A percentile compares a stretch with the other conserved stretches of the same genome.
phyloP scores from a whole-genome alignment of 2,113 vertebrate species.

The Sphyrna mokarran region DNA sequence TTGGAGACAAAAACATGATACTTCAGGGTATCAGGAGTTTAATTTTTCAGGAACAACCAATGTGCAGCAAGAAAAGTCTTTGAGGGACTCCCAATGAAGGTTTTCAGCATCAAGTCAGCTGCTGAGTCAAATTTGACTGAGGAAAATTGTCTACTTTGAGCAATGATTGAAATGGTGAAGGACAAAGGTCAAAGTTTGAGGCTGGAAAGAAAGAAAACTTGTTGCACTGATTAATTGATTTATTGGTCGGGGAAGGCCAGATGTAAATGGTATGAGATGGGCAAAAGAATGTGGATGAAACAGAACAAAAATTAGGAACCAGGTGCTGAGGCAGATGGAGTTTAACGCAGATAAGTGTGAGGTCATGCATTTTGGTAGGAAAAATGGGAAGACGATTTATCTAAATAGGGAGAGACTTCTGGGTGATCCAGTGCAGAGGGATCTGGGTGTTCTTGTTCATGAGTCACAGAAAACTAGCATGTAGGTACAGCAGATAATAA shows the following conservation, averaged over 20 bases:
- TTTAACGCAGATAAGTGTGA: no score
- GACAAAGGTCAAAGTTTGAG: not conserved
- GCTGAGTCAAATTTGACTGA: not conserved
- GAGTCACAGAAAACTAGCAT: no score
- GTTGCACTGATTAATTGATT: not conserved
- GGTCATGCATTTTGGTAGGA: no score
- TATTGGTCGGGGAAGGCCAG: not conserved
- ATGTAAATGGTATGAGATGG: not conserved
- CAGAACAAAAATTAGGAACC: not conserved
- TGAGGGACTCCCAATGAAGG: not conserved
- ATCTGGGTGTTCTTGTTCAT: no score
- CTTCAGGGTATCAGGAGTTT: not conserved
- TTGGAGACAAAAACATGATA: not conserved
- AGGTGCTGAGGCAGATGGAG: not conserved
- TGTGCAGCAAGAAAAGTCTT: not conserved
- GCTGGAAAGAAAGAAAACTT: not conserved
- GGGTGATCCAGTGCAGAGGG: no score
- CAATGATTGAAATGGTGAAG: not conserved
- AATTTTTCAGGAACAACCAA: not conserved
- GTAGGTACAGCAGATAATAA: no score
- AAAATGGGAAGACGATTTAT: no score
- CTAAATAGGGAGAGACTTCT: no score
- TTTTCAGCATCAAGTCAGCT: not conserved
- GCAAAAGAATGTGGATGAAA: not conserved
- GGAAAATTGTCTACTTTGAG: not conserved